Evolutionary conservation across 2,797 vertebrate genomes (phyloP).

Genomic region (Anguilla megastoma): DNA sequence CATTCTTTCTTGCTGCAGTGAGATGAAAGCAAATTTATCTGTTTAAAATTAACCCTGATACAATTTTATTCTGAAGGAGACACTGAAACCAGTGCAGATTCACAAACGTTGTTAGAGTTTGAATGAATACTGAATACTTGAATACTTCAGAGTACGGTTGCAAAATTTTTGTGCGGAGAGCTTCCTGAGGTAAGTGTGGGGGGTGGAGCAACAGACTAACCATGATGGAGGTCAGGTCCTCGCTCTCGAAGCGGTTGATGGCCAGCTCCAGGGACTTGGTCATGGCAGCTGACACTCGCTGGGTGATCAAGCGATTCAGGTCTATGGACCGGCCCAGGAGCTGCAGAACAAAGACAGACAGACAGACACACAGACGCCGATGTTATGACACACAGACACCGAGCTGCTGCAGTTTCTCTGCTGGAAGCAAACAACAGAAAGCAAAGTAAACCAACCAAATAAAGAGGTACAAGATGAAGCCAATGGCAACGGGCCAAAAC

Average conservation of each 20-base stretch:
- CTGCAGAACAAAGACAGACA: conserved; percentile 59
- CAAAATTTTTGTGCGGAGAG: background rate
- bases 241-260: conserved; percentile 94
- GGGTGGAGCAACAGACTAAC: conserved; percentile 64
- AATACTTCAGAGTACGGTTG: background rate
- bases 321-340: conserved; percentile 96
- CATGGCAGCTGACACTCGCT: conserved; percentile 91
- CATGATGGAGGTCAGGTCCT: conserved; percentile 95
- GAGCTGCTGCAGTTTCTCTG: background rate
- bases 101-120: too few species aligned
- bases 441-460: background rate
- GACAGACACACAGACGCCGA: background rate
- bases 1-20: background rate
- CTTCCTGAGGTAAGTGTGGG: background rate
- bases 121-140: too few species aligned
- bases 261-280: conserved; percentile 92
- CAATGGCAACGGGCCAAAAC: background rate
- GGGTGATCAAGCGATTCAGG: conserved; percentile 93
- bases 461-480: background rate
- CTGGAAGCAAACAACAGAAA: background rate
- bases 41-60: too few species aligned
- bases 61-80: too few species aligned
- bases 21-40: too few species aligned
- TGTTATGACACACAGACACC: background rate
- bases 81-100: too few species aligned